Conservation (phyloP, 2,888 invertebrate species). For the Gortyna flavago region DNA sequence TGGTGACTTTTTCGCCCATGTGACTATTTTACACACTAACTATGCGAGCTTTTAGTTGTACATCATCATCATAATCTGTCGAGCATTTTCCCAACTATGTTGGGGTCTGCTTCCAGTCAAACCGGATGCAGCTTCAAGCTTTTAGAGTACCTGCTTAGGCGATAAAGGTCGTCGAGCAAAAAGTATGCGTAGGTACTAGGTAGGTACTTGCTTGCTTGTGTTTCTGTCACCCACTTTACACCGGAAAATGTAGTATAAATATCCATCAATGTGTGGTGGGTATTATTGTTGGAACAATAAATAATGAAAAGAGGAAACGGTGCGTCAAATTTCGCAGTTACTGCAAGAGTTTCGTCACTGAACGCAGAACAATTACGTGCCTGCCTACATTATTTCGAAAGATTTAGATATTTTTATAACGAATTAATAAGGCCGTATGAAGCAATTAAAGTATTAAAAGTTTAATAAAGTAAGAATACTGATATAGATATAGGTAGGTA, state of each 20-base stretch:
- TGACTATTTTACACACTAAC: not conserved
- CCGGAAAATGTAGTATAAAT: constrained; percentile 14
- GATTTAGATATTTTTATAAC: not conserved
- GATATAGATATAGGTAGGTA: too few species aligned
- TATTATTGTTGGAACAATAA: constrained; percentile 37
- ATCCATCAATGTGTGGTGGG: constrained; percentile 13
- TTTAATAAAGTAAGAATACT: not conserved
- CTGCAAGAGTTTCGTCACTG: constrained; percentile 27
- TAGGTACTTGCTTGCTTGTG: not conserved
- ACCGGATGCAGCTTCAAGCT: too few species aligned
- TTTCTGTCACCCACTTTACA: not conserved
- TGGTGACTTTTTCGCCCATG: not conserved
- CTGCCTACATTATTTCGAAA: constrained; percentile 6
- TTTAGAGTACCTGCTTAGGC: not conserved
- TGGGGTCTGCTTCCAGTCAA: too few species aligned
- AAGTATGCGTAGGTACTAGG: not conserved
- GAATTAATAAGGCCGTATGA: not conserved
- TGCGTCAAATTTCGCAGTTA: constrained; percentile 49
- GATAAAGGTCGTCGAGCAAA: not conserved
- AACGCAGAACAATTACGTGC: constrained; percentile 26
- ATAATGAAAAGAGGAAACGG: constrained; percentile 41
- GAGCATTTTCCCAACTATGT: too few species aligned
- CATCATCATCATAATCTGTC: too few species aligned
- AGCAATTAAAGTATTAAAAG: not conserved
- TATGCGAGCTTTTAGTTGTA: not conserved